Evolutionary conservation across 2,888 invertebrate species (phyloP), one percentile per base, ranked within the genome.

Genomic region (Atethmia centrago): DNA sequence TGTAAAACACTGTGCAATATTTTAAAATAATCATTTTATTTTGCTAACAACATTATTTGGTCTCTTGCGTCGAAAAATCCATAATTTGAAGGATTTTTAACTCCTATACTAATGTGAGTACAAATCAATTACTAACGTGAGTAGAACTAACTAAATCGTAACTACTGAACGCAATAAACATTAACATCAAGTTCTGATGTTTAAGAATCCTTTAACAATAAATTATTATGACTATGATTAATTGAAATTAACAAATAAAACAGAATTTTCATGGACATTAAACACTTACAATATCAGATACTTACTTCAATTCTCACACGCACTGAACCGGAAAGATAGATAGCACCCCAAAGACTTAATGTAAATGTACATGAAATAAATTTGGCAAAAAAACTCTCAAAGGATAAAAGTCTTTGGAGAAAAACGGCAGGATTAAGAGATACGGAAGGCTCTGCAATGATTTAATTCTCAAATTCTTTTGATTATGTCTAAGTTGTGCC

Each of bases 301-400:
- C 82, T 78, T 78, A 65, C 72, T 71, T 71, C 63, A 74, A 85
- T 85, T 84, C 79, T 80, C 71, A 75, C 58, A 77, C 66, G 79
- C 84, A 73, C 74, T 76, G 82, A 83, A 66, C 75, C 71, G 74
- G 71, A 73, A 88, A 88, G 85, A 88, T 84, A 76, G 80, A 88
- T 87, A 70, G 86, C 74, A 74, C 85, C 85, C 83, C 0, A 78
- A 86, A 83, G 83, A 82, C 74, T 86, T 82, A 85, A 86, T 84
- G 85, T 85, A 80, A 86, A 75, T 74, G 85, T 86, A 84, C 78
- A 78, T 59, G 71, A 81, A 83, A 87, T 90, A 87, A 86, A 87
- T 88, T 87, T 82, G 68, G 66, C 74, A 80, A 82, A 87, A 36
- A 86, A 72, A 69, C 81, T 75, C 86, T 82, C 79, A 53, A 64